These are phyloP conservation scores for Eupithecia insigniata DNA, from an alignment of 2,888 invertebrate species.

Conservation along the genomic window DNA sequence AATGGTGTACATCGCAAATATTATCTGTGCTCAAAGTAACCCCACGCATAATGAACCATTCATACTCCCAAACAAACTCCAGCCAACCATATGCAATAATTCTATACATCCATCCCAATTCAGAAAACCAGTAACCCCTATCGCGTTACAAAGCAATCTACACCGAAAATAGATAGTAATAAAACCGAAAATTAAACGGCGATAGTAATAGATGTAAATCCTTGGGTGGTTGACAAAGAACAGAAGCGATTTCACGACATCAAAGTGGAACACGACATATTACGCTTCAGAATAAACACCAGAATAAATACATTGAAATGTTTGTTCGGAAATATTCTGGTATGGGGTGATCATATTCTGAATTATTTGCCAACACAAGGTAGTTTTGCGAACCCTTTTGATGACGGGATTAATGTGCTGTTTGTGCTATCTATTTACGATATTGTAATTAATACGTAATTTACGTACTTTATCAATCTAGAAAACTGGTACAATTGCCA, in stretches of 20 bases:
- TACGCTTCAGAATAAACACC: constrained; percentile 84
- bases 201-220: constrained; percentile 77
- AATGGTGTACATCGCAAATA: constrained; percentile 83
- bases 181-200: constrained; percentile 78
- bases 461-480: constrained; percentile 10
- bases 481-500: neutral
- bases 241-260: constrained; percentile 84
- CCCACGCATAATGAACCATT: constrained; percentile 83
- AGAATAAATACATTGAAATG: constrained; percentile 83
- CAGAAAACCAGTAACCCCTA: constrained; percentile 66
- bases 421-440: constrained; percentile 63
- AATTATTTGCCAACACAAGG: constrained; percentile 79
- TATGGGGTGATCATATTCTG: constrained; percentile 80
- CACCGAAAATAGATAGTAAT: constrained; percentile 75
- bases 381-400: constrained; percentile 77
- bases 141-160: constrained; percentile 74
- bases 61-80: constrained; percentile 83
- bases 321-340: constrained; percentile 80
- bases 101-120: constrained; percentile 64
- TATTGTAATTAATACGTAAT: constrained; percentile 69
- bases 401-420: constrained; percentile 75
- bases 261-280: constrained; percentile 84
- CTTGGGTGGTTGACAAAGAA: constrained; percentile 80
- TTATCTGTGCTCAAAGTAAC: constrained; percentile 78
- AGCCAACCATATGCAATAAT: constrained; percentile 84